Conservation (phyloP, 2,888 invertebrate genomes). For the Spisula subtruncata region DNA sequence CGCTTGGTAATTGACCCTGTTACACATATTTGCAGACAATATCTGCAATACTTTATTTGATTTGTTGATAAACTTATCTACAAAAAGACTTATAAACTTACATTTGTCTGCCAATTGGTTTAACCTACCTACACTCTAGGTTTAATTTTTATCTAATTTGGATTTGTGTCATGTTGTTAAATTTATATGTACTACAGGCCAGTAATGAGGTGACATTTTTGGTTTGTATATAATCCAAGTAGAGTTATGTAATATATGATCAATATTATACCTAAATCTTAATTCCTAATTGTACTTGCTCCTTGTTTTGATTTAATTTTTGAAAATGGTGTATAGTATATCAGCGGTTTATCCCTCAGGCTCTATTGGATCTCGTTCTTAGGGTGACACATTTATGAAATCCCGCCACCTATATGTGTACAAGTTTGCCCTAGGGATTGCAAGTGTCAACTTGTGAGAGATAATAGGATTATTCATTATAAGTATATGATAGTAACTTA, state of each 20-base stretch:
- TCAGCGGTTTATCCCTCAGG: neutral
- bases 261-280: neutral
- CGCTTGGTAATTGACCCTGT: neutral
- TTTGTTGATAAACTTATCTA: slow-evolving; percentile 12
- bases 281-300: neutral
- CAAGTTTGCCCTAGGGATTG: neutral
- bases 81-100: neutral
- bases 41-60: neutral
- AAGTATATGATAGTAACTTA: neutral
- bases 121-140: neutral
- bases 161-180: neutral
- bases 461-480: slow-evolving; percentile 16
- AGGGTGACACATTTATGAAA: neutral
- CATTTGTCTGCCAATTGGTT: neutral
- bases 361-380: slow-evolving; percentile 5
- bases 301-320: neutral
- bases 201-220: neutral
- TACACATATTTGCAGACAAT: slow-evolving; percentile 7
- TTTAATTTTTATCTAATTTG: neutral
- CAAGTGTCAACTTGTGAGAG: neutral
- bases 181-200: neutral
- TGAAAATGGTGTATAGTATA: neutral
- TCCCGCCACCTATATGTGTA: neutral
- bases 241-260: neutral
- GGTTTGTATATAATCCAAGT: too few species aligned